Evolutionary conservation across 2,888 invertebrate species (phyloP), one percentile per base, ranked within the genome.

Genomic region (Sclerodermus sp.): DNA sequence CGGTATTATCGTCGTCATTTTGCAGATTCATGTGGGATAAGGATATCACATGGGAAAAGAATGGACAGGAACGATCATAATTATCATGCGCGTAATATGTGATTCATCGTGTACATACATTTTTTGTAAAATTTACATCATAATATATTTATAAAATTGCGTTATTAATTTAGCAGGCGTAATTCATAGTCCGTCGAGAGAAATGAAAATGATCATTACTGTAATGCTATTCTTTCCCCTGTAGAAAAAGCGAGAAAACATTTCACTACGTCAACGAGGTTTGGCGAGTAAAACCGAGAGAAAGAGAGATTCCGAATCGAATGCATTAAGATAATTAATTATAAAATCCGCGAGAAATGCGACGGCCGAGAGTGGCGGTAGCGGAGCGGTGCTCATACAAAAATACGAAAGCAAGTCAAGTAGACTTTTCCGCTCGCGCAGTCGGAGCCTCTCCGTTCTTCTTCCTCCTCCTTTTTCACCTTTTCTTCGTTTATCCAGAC

Each of bases 301-400:
- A 30, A 47, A 50, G 51, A 48, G 50, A 56, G 54, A 56, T 64
- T 58, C 55, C 63, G 59, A 64, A 62, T 63, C 61, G 62, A 66
- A 66, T 68, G 60, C 69, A 68, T 69, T 68, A 70, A 64, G 64
- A 71, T 70, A 72, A 72, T 72, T 72, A 72, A 70, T 70, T 70
- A 65, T 68, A 60, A 65, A 71, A 70, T 67, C 63, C 47, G 53
- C 37, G 57, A 45, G 52, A 43, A 54, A 45, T 37, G 32, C 41
- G 23, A 17, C n/a, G 42, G 41, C 37, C 37, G 47, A 41, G 31
- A 30, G n/a, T 15, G 46, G 15, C 38, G 31, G 42, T 39, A 47
- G 36, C 31, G n/a, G 38, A 40, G 45, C 29, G 44, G 47, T 44
- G 40, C 47, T 44, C 50, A 58, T 60, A 53, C 49, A 60, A 68